A percentile compares a stretch with the other conserved stretches of the same genome.
phyloP scores from a whole-genome alignment of 2,888 invertebrate genomes.

The Apotomis betuletana region DNA sequence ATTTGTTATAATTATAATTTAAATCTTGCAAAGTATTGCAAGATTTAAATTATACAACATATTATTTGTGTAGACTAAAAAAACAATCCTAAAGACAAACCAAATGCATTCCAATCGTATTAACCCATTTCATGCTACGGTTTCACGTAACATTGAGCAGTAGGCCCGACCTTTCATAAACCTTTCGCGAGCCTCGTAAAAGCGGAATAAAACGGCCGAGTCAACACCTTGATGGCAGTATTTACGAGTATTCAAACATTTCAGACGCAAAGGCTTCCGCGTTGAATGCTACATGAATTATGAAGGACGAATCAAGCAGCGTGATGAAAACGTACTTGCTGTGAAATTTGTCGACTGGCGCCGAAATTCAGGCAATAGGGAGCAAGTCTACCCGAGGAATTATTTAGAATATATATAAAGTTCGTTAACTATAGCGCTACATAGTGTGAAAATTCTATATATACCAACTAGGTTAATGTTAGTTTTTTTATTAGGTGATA shows the following conservation, averaged over 20 bases:
- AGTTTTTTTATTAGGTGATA: no score
- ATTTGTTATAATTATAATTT: no score
- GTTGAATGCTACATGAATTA: slow-evolving; percentile 30
- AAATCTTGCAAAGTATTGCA: no score
- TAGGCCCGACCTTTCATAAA: slow-evolving; percentile 18
- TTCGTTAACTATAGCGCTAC: no score
- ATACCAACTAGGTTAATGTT: no score
- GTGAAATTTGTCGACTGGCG: slow-evolving; percentile 20
- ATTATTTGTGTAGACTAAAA: no score
- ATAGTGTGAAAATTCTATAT: no score
- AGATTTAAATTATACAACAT: no score
- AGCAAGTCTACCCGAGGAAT: no score
- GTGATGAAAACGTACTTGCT: slow-evolving; percentile 11
- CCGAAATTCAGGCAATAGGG: not conserved
- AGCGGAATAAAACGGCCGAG: slow-evolving; percentile 27
- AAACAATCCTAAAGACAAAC: no score
- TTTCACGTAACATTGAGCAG: slow-evolving; percentile 5
- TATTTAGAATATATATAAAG: no score
- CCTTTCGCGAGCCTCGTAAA: slow-evolving; percentile 17
- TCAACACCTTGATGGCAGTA: slow-evolving; percentile 36
- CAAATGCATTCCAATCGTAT: not conserved
- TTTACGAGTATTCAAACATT: slow-evolving; percentile 28
- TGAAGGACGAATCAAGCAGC: slow-evolving; percentile 22
- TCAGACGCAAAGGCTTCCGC: slow-evolving; percentile 28
- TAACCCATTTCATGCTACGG: not conserved